Base-by-base conservation (phyloP, 2,888 invertebrate species). In the Autographa gamma region DNA sequence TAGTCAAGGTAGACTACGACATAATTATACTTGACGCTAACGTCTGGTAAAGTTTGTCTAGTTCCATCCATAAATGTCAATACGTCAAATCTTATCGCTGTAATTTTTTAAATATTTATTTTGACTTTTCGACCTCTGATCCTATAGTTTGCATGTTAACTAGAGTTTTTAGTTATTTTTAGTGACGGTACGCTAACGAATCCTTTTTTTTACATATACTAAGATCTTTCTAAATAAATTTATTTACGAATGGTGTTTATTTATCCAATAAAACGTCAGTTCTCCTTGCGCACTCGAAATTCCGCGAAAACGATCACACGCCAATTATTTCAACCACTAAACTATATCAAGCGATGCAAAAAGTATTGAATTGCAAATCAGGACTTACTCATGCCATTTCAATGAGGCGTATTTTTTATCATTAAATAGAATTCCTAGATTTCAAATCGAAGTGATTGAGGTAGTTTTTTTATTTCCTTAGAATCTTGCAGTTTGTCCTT, bases 401-500 rank as follows among this genome's bases (percentile, higher is more conserved):
- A 70, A 68, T 41, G 52, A 67, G 48, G 61, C 14, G 58, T 34
- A 18, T 71, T 77, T 76, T 79, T 81, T 76, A 48, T 59, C 8
- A 59, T 4, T 54, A n/a, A 48, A 48, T 48, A 13, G 18, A 63
- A 67, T 80, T 71, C 75, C 59, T 69, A 75, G 72, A 77, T 66
- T 66, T 63, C 0, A 56, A 56, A 56, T 19, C 13, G 8, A 63
- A 58, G 38, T 9, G 41, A 58, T 3, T 25, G 25, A 25, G 25
- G 60, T 60, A 56, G 32, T 41, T 73, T 80, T 84, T 83, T 77
- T 69, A 69, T 79, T 85, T 90, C 85, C 84, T 79, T 68, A 85
- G 88, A 89, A 89, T 84, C 80, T 81, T 71, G 79, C 72, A 74
- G 74, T 81, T 70, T 89, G 92, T 91, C 92, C 92, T 93, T 92